These are phyloP conservation scores for Drosophila nannoptera DNA, from an alignment of 1,140 invertebrate genomes.

Conservation along the genomic window DNA sequence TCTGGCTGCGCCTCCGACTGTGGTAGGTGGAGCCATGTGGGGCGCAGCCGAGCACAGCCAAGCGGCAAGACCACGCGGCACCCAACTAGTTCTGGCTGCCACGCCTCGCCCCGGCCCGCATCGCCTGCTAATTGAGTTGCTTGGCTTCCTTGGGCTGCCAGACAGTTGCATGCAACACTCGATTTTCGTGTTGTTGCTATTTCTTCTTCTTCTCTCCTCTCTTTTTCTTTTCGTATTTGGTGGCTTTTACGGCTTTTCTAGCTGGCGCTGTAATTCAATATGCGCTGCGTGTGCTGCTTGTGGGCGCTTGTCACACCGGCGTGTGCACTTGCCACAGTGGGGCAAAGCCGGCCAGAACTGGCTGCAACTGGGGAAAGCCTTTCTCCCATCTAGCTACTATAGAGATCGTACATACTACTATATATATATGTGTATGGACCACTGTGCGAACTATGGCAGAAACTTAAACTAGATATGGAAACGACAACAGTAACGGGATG, in stretches of 20 bases:
- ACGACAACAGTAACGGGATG: conserved; percentile 41
- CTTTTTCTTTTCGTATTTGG: conserved; percentile 4
- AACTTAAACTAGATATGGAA: conserved; percentile 13
- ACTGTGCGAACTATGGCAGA: conserved; percentile 38
- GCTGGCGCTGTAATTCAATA: conserved; percentile 44
- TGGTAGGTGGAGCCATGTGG: conserved; percentile 46
- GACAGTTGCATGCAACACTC: conserved; percentile 38
- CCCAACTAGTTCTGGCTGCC: conserved; percentile 25
- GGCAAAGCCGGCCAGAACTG: not conserved
- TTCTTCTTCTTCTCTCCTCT: conserved; percentile 6
- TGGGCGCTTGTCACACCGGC: conserved; percentile 8
- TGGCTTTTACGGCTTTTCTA: conserved; percentile 38
- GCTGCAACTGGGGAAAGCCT: too few species aligned
- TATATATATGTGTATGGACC: too few species aligned
- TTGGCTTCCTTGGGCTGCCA: conserved; percentile 61
- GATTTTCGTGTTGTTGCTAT: conserved; percentile 12
- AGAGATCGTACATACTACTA: too few species aligned
- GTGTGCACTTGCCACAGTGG: conserved; percentile 19
- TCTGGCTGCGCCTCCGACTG: conserved; percentile 8
- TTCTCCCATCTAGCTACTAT: too few species aligned
- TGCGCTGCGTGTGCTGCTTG: conserved; percentile 23
- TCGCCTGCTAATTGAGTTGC: conserved; percentile 68
- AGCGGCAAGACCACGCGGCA: not conserved
- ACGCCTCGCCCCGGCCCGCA: not conserved
- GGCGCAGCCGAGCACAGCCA: not conserved